Base-by-base conservation (phyloP, 2,888 invertebrate genomes). In the Drosophila demipolita region DNA sequence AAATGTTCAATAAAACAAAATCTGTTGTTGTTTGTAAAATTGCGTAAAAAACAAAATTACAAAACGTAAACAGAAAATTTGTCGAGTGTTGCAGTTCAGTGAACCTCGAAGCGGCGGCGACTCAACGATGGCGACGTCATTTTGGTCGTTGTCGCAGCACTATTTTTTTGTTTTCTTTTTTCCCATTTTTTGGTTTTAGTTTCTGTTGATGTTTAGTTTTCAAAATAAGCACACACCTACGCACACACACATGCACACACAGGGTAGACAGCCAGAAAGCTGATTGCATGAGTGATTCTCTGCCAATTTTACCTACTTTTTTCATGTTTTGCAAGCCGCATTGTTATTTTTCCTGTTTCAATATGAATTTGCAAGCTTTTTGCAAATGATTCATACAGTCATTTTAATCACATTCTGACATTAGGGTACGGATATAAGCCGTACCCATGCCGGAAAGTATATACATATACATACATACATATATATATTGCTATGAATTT, bases 261-360 rank as follows among this genome's bases (percentile, higher is more conserved):
- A 58, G 50, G 48, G 12, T 35, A 61, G 20, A 33, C 49, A 57
- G 35, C 55, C 49, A 40, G 32, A 52, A 29, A 36, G 60, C 61
- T 79, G 69, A 73, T 54, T 78, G 87, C 87, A 78, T 87, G 88
- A 87, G 69, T 78, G 88, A 81, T 77, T 87, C 69, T 58, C 54
- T 62, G 77, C 57, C 66, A 66, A 70, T 73, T 36, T 40, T 60
- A 29, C 32, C 20, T 17, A 4, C 15, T 57, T 60, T 59, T 52
- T 33, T 17, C 12, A 33, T 52, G 23, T 49, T 49, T 49, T 54
- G 36, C 20, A 50, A 45, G 45, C 8, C 45, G 7, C 23, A 40
- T 59, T 58, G 59, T 72, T 20, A 66, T 59, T 38, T 54, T 49
- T 50, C 48, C 35, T 49, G 33, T 60, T 66, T 65, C 32, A 52